Evolutionary conservation across 2,888 invertebrate genomes (phyloP).

Genomic region (Parnassius glacialis): DNA sequence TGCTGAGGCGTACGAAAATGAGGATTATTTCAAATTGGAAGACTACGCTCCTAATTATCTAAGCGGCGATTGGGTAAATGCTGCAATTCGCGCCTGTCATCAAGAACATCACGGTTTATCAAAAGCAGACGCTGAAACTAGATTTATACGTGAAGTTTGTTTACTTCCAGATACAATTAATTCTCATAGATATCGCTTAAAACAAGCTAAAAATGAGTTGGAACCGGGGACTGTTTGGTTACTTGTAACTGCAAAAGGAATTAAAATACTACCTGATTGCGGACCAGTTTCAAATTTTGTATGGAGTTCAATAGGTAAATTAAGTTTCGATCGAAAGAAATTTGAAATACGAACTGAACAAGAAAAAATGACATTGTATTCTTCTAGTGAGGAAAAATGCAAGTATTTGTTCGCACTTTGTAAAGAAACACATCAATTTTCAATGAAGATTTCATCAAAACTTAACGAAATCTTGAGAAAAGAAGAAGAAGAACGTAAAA

Average conservation of each 20-base stretch:
- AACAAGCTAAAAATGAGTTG: slow-evolving; percentile 87
- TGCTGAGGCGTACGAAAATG: slow-evolving; percentile 69
- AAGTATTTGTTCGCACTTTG: slow-evolving; percentile 93
- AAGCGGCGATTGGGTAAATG: slow-evolving; percentile 80
- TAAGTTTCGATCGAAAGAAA: slow-evolving; percentile 98
- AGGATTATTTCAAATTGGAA: slow-evolving; percentile 87
- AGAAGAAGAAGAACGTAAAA: slow-evolving; percentile 88
- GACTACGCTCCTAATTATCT: slow-evolving; percentile 90
- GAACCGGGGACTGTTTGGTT: slow-evolving; percentile 91
- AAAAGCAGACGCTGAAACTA: slow-evolving; percentile 89
- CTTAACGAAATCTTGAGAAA: slow-evolving; percentile 90
- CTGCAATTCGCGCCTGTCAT: slow-evolving; percentile 88
- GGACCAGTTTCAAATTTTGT: slow-evolving; percentile 89
- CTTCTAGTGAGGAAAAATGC: slow-evolving; percentile 96
- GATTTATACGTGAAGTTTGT: slow-evolving; percentile 95
- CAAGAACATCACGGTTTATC: slow-evolving; percentile 90
- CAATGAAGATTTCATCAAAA: slow-evolving; percentile 94
- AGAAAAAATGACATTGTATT: slow-evolving; percentile 93
- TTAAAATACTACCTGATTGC: slow-evolving; percentile 90
- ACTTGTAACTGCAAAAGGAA: slow-evolving; percentile 94
- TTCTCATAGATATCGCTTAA: slow-evolving; percentile 92
- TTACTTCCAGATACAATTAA: slow-evolving; percentile 91
- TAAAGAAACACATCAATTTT: slow-evolving; percentile 96
- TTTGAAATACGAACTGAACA: slow-evolving; percentile 97
- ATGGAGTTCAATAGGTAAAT: slow-evolving; percentile 97